These are phyloP conservation scores for Thunnus albacares DNA, from an alignment of 2,797 vertebrate genomes.

Conservation along the genomic window DNA sequence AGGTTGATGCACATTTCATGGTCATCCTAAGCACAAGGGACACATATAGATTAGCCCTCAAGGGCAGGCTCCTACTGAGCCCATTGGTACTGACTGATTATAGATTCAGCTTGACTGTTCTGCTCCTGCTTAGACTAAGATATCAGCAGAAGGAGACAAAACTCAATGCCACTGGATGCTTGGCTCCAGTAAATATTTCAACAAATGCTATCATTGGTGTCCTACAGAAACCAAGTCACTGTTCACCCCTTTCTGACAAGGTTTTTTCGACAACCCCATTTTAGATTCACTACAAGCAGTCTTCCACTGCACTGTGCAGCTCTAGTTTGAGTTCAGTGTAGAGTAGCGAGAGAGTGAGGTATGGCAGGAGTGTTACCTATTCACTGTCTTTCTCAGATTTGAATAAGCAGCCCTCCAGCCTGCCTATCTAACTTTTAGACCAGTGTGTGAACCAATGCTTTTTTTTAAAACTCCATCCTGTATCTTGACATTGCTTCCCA, in stretches of 20 bases:
- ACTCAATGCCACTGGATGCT: slow-evolving; percentile 6
- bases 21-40: slow-evolving; percentile 59
- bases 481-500: not conserved
- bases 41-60: slow-evolving; percentile 74
- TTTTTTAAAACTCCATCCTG: not conserved
- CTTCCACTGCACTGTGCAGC: not conserved
- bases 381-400: slow-evolving; percentile 10
- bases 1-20: slow-evolving; percentile 47
- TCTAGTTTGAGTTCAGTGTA: not conserved
- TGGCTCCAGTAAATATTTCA: slow-evolving; percentile 30
- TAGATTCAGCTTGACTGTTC: slow-evolving; percentile 59
- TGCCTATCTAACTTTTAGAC: not conserved
- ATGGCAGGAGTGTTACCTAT: not conserved
- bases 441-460: not conserved
- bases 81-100: slow-evolving; percentile 56
- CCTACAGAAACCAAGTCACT: not conserved
- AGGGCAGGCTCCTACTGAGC: slow-evolving; percentile 59
- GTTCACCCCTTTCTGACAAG: not conserved
- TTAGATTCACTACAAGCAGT: slow-evolving; percentile 7
- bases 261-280: not conserved
- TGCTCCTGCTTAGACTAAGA: slow-evolving; percentile 27
- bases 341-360: not conserved
- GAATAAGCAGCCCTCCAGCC: not conserved
- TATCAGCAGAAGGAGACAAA: slow-evolving; percentile 47
- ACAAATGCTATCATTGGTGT: slow-evolving; percentile 1